These are phyloP conservation scores for Xestia c-nigrum DNA, from an alignment of 2,888 invertebrate genomes.

Conservation along the genomic window DNA sequence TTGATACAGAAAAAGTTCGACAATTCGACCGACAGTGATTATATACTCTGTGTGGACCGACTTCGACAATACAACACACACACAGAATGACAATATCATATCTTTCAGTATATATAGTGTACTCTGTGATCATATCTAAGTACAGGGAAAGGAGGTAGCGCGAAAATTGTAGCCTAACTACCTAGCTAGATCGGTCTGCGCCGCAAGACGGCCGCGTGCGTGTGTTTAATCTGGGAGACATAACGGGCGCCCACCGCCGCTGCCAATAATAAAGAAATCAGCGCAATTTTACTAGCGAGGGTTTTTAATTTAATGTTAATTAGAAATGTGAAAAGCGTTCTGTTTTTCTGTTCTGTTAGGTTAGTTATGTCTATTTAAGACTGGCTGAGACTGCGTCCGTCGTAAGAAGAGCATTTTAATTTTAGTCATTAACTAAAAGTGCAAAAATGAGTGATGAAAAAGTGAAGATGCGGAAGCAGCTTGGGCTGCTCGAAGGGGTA, in stretches of 20 bases:
- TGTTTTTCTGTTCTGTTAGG: conserved; percentile 57
- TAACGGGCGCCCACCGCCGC: conserved; percentile 3
- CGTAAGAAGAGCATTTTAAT: background rate
- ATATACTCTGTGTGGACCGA: too few relatives aligned
- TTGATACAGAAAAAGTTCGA: too few relatives aligned
- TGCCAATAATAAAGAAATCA: background rate
- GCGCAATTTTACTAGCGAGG: background rate
- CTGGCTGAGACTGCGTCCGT: conserved; percentile 7
- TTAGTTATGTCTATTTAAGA: conserved; percentile 34
- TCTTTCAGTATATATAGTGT: too few relatives aligned
- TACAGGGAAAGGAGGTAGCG: conserved; percentile 15
- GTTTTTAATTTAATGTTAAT: conserved; percentile 32
- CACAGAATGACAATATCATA: too few relatives aligned
- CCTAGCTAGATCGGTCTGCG: conserved; percentile 3
- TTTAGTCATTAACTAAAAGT: conserved; percentile 10
- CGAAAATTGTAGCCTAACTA: conserved; percentile 22
- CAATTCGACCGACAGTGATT: too few relatives aligned
- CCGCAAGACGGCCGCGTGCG: background rate
- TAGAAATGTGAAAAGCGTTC: conserved; percentile 69
- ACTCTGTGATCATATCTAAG: too few relatives aligned
- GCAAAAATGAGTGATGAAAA: conserved; percentile 87
- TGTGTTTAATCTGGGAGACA: background rate
- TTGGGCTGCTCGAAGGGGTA: conserved; percentile 97
- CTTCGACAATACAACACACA: too few relatives aligned
- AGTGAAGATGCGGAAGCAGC: conserved; percentile 96